These are phyloP conservation scores for Crenuchus spilurus DNA, from an alignment of 2,797 vertebrate species.

Conservation along the genomic window DNA sequence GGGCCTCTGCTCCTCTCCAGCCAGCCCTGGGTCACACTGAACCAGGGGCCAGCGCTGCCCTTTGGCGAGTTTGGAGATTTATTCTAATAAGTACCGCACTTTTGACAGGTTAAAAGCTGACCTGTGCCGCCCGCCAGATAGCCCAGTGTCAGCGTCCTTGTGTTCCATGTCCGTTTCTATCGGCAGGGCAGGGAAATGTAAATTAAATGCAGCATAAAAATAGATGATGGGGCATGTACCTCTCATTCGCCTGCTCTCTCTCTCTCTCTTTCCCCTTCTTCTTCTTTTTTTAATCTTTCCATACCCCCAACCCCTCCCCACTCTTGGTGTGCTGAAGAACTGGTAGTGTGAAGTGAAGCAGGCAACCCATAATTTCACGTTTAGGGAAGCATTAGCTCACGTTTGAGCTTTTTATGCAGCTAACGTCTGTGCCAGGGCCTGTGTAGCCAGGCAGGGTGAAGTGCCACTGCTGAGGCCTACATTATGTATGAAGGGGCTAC, in stretches of 20 bases:
- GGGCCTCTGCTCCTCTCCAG: slow-evolving; percentile 57
- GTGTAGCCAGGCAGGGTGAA: slow-evolving; percentile 13
- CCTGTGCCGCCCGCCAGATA: slow-evolving; percentile 74
- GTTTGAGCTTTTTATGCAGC: slow-evolving; percentile 41
- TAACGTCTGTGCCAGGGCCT: slow-evolving; percentile 41
- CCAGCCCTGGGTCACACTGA: slow-evolving; percentile 71
- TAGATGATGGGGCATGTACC: slow-evolving; percentile 84
- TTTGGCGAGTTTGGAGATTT: slow-evolving; percentile 82
- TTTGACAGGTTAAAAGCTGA: slow-evolving; percentile 84
- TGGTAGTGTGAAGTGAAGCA: slow-evolving; percentile 46
- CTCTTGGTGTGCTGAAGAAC: slow-evolving; percentile 25
- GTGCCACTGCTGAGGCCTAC: slow-evolving; percentile 6
- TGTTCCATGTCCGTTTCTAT: slow-evolving; percentile 83
- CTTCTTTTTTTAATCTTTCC: neutral
- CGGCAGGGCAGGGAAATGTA: slow-evolving; percentile 81
- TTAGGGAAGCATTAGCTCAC: slow-evolving; percentile 48
- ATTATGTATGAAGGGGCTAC: slow-evolving; percentile 40
- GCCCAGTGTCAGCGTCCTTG: slow-evolving; percentile 80
- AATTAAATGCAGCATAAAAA: slow-evolving; percentile 84
- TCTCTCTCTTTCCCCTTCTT: slow-evolving; percentile 37
- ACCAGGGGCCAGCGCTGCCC: slow-evolving; percentile 76
- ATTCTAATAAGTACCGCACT: slow-evolving; percentile 85
- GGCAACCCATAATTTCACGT: slow-evolving; percentile 48
- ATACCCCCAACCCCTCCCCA: neutral
- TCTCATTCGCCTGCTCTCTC: slow-evolving; percentile 61